Evolutionary conservation across 2,888 invertebrate genomes (phyloP).

Genomic region (Sinhomidia bicolor): DNA sequence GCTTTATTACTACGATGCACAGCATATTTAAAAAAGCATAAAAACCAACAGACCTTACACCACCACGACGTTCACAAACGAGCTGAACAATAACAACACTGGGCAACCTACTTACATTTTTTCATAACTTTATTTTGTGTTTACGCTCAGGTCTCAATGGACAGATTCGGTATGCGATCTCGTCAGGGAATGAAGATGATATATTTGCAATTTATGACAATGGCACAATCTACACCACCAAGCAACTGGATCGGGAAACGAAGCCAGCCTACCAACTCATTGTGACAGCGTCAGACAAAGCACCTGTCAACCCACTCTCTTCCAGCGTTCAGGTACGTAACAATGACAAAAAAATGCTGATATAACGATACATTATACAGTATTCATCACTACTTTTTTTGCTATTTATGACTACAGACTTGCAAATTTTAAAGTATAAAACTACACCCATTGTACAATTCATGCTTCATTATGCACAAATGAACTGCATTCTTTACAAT

Average conservation of each 20-base stretch:
- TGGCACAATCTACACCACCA: constrained; percentile 91
- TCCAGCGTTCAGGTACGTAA: constrained; percentile 92
- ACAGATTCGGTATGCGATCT: constrained; percentile 90
- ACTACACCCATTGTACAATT: too few relatives aligned
- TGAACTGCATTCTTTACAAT: too few relatives aligned
- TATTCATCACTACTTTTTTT: not conserved
- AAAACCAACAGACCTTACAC: not conserved
- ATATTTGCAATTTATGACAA: constrained; percentile 92
- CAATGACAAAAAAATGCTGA: not conserved
- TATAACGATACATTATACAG: too few relatives aligned
- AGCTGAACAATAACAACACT: not conserved
- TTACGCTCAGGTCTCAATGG: constrained; percentile 90
- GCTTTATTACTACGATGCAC: too few relatives aligned
- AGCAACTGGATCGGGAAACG: constrained; percentile 91
- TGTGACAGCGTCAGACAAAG: constrained; percentile 93
- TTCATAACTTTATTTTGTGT: not conserved
- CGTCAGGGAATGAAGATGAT: constrained; percentile 89
- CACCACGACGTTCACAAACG: not conserved
- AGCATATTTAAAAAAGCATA: too few relatives aligned
- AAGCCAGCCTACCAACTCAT: constrained; percentile 91
- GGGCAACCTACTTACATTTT: too few relatives aligned
- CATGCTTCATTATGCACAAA: too few relatives aligned
- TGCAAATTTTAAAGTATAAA: too few relatives aligned
- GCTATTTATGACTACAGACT: too few relatives aligned
- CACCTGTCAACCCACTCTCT: constrained; percentile 89